Evolutionary conservation across 2,888 invertebrate genomes (phyloP), one percentile per base, ranked within the genome.

Genomic region (Lucinisca nassula): DNA sequence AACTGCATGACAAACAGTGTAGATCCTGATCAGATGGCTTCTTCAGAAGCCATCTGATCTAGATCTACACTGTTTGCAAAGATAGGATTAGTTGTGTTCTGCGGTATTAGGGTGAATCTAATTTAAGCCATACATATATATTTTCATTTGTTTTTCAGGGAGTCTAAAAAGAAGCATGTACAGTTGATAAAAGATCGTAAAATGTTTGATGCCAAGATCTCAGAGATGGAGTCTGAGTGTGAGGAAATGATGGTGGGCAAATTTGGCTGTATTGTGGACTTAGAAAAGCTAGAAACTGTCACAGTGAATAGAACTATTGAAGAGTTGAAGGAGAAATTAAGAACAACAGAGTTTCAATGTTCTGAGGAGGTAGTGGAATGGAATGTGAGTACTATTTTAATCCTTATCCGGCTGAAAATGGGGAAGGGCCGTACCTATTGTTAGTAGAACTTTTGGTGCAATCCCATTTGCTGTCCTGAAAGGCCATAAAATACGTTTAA

Each of bases 261-360:
- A 92, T 96, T 96, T 92, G 96, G 96, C 0, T 90, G 94, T 24
- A 92, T 95, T 30, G 95, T 96, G 3, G 95, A 96, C 90, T 90
- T 96, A 55, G 96, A 96, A 91, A 95, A 95, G 82, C 91, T 96
- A 35, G 96, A 96, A 88, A 94, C 95, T 2, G 95, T 96, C 27
- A 96, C 96, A 1, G 96, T 96, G 2, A 96, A 96, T 91, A 89
- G 95, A 67, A 92, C 94, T 83, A 95, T 96, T 24, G 96, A 96
- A 86, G 96, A 96, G 88, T 93, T 95, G 87, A 96, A 95, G 88
- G 96, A 96, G 89, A 96, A 95, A 83, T 87, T 96, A 32, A 90
- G 95, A 21, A 88, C 93, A 82, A 93, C 92, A 14, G 96, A 96
- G 86, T 92, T 93, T 45, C 90, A 94, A 86, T 95, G 95, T 89